Base-by-base conservation (phyloP, 2,113 vertebrate species). In the Chinchilla lanigera region DNA sequence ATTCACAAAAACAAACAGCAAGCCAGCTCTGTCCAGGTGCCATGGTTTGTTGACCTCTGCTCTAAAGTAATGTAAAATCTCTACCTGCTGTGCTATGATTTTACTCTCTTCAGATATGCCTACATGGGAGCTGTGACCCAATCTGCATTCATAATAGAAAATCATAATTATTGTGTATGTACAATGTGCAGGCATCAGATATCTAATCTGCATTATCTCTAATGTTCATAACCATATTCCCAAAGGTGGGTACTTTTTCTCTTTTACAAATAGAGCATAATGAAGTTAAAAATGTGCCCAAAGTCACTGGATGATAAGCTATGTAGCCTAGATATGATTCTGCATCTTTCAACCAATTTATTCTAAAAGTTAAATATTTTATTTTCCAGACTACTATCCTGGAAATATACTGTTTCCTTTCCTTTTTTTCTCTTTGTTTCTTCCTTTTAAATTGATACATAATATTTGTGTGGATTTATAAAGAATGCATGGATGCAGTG, bases 161-260 rank as follows among this genome's bases (percentile, higher is more conserved):
- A 75, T 19, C 60, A 24, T 61, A 58, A 52, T 58, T 88, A 61
- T 12, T 78, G 28, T 89, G 14, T 28, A 58, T 69, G 44, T 41
- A 41, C 60, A 63, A 2, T 56, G 5, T 58, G 20, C 20, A 65
- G 7, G 20, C 33, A 16, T 81, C 50, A 81, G 41, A 20, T 5
- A 8, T 85, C 63, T 96, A 67, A 44, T 35, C 38, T 50, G 30
- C 5, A 44, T 52, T 8, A 47, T 50, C 58, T 11, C 20, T 78
- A 24, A 80, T 83, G 71, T 24, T 63, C 80, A 58, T 24, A 92
- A 82, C 11, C 24, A 11, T 89, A 54, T 89, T 93, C 61, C 41
- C 60, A 83, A 89, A 86, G 54, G 33, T 20, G 19, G 33, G 5
- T 38, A 73, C 80, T 73, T 80, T 89, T 97, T 85, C 54, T 65